Evolutionary conservation across 2,888 invertebrate species (phyloP).

Genomic region (Brenthis hecate): DNA sequence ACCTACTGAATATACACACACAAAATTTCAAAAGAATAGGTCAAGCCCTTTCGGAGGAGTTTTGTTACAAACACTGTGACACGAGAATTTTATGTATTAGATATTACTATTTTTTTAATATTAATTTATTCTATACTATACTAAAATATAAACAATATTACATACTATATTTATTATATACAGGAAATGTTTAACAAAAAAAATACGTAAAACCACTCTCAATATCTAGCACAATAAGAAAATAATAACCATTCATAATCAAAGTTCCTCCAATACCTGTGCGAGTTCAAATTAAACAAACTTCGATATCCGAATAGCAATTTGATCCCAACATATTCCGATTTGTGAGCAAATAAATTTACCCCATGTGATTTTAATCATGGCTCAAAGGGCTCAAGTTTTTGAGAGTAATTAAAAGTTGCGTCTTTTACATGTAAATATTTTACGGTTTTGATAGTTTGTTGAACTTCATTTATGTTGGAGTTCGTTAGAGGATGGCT

Average conservation of each 20-base stretch:
- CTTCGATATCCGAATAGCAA: slow-evolving; percentile 38
- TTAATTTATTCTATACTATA: no score
- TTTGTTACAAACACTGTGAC: no score
- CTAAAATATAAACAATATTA: no score
- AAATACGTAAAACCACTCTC: not conserved
- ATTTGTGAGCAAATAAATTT: slow-evolving; percentile 44
- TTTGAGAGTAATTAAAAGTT: slow-evolving; percentile 52
- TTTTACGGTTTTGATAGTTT: slow-evolving; percentile 37
- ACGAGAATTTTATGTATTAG: no score
- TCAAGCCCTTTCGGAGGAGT: no score
- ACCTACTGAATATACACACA: no score
- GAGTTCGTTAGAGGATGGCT: slow-evolving; percentile 3
- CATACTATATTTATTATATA: no score
- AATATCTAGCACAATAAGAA: not conserved
- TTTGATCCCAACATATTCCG: slow-evolving; percentile 39
- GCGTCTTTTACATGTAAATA: slow-evolving; percentile 49
- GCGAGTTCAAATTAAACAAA: slow-evolving; percentile 38
- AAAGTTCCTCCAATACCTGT: slow-evolving; percentile 37
- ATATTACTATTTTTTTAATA: no score
- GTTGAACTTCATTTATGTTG: not conserved
- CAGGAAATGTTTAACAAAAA: no score
- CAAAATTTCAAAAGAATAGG: no score
- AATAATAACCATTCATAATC: slow-evolving; percentile 29
- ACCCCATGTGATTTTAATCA: slow-evolving; percentile 49
- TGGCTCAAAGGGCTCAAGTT: slow-evolving; percentile 46